Percentiles rank a stretch among this genome's conserved stretches.
phyloP scores from a whole-genome alignment of 1,140 invertebrate species.

The Epicauta chinensis region DNA sequence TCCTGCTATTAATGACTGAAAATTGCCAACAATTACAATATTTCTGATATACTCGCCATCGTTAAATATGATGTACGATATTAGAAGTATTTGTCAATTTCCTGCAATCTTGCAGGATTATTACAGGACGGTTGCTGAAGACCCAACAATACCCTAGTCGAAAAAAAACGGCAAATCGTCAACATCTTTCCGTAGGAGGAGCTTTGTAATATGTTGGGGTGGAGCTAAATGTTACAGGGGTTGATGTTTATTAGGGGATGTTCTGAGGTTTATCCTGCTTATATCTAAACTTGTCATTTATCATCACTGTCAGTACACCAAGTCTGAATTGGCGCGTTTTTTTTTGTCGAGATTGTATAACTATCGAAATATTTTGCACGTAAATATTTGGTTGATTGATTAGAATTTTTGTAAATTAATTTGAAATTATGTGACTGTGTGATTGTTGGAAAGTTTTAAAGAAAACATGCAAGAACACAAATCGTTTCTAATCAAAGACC shows the following conservation, averaged over 20 bases:
- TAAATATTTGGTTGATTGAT: neutral
- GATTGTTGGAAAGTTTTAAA: neutral
- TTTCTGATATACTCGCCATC: too few species aligned
- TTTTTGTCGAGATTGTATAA: too few species aligned
- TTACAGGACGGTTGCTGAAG: too few species aligned
- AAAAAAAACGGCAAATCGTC: too few species aligned
- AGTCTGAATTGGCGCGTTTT: neutral
- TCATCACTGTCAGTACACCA: conserved; percentile 5
- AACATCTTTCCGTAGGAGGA: neutral
- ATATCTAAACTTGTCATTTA: conserved; percentile 22
- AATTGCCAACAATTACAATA: too few species aligned
- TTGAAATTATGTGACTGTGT: conserved; percentile 8
- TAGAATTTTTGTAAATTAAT: too few species aligned
- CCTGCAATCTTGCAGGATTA: too few species aligned
- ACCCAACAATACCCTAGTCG: too few species aligned
- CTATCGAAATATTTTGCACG: too few species aligned
- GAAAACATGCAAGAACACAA: conserved; percentile 60
- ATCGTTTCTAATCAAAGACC: conserved; percentile 69
- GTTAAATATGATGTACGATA: too few species aligned
- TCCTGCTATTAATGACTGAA: too few species aligned
- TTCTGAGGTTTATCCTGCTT: conserved; percentile 23
- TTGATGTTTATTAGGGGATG: conserved; percentile 13
- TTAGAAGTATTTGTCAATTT: too few species aligned
- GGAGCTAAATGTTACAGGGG: conserved; percentile 12
- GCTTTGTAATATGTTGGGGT: conserved; percentile 8